A percentile compares a stretch with the other conserved stretches of the same genome.
Evolutionary conservation across 92 coral and sea anemone genomes (phyloP).

Genomic region (Epizoanthus stellaris): DNA sequence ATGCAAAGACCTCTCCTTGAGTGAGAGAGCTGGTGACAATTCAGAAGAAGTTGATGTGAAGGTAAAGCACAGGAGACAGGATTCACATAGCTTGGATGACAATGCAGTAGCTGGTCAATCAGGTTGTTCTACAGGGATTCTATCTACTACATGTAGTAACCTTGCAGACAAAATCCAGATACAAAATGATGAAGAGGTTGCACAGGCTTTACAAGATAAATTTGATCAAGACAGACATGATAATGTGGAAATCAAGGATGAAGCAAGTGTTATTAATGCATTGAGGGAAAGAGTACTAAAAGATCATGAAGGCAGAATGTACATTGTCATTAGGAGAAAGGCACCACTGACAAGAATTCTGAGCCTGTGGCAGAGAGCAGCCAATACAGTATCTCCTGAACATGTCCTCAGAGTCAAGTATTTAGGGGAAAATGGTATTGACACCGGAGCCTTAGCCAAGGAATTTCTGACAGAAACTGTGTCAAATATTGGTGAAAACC

Average conservation of each 20-base stretch:
- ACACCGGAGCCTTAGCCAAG: constrained; percentile 64
- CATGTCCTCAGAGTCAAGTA: constrained; percentile 59
- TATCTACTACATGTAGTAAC: too few species aligned
- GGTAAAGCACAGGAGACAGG: too few species aligned
- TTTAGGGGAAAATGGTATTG: constrained; percentile 72
- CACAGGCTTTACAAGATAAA: too few species aligned
- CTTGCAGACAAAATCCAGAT: too few species aligned
- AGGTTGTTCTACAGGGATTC: too few species aligned
- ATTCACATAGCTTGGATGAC: too few species aligned
- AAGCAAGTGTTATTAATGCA: constrained; percentile 18
- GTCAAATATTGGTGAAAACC: constrained; percentile 42
- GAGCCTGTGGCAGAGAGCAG: constrained; percentile 68
- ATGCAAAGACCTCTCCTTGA: too few species aligned
- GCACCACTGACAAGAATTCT: constrained; percentile 59
- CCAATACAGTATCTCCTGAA: constrained; percentile 48
- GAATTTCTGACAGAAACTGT: constrained; percentile 65
- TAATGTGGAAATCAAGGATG: constrained; percentile 1
- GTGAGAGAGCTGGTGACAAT: too few species aligned
- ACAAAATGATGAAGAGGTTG: too few species aligned
- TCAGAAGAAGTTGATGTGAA: too few species aligned
- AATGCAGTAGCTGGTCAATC: too few species aligned
- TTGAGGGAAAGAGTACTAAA: constrained; percentile 35
- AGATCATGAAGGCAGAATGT: constrained; percentile 39
- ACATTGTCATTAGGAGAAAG: constrained; percentile 59
- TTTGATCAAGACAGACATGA: background rate